phyloP scores from a whole-genome alignment of 2,888 invertebrate genomes.

The Nomada fucata region DNA sequence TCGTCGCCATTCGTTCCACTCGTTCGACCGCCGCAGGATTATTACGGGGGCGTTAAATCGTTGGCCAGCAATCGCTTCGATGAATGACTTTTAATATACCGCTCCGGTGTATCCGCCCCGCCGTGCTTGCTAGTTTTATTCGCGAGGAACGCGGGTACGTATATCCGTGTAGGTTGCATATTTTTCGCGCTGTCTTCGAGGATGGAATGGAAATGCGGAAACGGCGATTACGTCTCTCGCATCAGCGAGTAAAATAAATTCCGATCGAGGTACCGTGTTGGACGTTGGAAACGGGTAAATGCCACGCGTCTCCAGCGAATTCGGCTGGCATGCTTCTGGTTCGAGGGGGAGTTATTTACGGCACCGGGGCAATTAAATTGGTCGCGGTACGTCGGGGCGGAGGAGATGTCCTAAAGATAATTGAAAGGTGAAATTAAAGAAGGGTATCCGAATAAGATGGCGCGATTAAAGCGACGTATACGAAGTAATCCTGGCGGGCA shows the following conservation, averaged over 20 bases:
- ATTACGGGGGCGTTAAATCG: conserved; percentile 20
- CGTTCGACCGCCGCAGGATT: not conserved
- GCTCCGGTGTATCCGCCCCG: not conserved
- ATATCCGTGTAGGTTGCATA: too few relatives aligned
- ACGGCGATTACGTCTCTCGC: too few relatives aligned
- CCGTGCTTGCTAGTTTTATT: too few relatives aligned
- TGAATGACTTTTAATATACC: conserved; percentile 26
- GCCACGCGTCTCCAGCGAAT: too few relatives aligned
- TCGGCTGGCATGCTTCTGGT: too few relatives aligned
- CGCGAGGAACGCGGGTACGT: too few relatives aligned
- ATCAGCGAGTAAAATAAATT: too few relatives aligned
- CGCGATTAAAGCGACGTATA: conserved; percentile 60
- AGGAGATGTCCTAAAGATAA: conserved; percentile 34
- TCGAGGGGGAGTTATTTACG: conserved; percentile 17
- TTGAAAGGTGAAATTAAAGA: conserved; percentile 60
- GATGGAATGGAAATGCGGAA: too few relatives aligned
- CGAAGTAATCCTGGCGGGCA: conserved; percentile 60
- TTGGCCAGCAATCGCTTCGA: conserved; percentile 1
- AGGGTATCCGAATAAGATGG: conserved; percentile 47
- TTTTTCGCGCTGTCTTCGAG: too few relatives aligned
- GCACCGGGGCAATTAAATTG: not conserved
- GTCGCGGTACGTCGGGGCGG: not conserved
- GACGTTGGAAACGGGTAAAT: too few relatives aligned
- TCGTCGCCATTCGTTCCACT: not conserved
- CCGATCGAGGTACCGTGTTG: too few relatives aligned